Evolutionary conservation across 2,888 invertebrate genomes (phyloP).

Genomic region (Ornithoptera priamus): DNA sequence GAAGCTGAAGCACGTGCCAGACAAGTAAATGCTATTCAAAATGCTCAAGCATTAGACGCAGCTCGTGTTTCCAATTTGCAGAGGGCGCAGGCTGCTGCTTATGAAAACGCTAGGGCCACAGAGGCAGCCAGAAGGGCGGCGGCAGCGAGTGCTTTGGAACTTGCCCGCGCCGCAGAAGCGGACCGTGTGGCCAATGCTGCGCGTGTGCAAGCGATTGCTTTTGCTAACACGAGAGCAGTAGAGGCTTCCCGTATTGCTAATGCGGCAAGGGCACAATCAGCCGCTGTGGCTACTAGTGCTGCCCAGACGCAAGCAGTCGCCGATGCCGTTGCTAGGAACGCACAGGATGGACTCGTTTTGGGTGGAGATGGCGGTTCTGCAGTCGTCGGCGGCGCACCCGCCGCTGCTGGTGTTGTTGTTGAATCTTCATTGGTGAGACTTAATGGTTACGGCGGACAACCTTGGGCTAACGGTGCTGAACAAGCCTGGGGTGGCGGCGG

Average conservation of each 20-base stretch:
- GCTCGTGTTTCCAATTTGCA: conserved; percentile 68
- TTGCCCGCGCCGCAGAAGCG: conserved; percentile 59
- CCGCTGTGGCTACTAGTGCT: conserved; percentile 60
- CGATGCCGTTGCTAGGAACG: conserved; percentile 60
- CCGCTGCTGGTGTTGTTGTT: conserved; percentile 37
- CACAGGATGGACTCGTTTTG: conserved; percentile 51
- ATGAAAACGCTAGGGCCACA: conserved; percentile 66
- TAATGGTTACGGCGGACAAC: conserved; percentile 20
- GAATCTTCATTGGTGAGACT: conserved; percentile 21
- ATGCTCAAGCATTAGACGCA: conserved; percentile 69
- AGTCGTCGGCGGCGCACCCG: conserved; percentile 42
- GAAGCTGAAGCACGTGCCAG: conserved; percentile 69
- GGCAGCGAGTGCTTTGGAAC: conserved; percentile 53
- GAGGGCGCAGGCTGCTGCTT: conserved; percentile 71
- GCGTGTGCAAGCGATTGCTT: conserved; percentile 67
- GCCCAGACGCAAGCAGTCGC: conserved; percentile 66
- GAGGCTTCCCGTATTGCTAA: conserved; percentile 72
- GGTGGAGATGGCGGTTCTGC: conserved; percentile 44
- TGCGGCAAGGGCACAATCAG: conserved; percentile 57
- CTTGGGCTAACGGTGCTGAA: conserved; percentile 24
- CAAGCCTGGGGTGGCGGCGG: conserved; percentile 35
- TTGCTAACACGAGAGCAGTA: conserved; percentile 67
- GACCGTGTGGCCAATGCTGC: conserved; percentile 69
- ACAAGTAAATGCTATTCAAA: conserved; percentile 66
- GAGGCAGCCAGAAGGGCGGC: conserved; percentile 69